These are phyloP conservation scores for Crocuta crocuta DNA, from an alignment of 2,113 vertebrate species.

Conservation along the genomic window DNA sequence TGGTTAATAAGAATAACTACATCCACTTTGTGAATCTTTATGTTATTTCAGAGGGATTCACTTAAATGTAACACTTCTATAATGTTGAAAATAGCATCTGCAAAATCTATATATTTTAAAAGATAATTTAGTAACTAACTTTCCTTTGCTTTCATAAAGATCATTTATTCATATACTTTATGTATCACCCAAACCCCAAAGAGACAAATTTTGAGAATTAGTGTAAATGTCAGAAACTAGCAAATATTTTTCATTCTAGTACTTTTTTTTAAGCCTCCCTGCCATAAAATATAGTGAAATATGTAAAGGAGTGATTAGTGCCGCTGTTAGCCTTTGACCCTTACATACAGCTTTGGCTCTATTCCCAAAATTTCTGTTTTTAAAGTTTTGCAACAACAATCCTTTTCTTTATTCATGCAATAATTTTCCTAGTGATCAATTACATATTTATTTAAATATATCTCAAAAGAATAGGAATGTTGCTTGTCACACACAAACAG, in stretches of 20 bases:
- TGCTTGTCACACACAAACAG: slow-evolving; percentile 69
- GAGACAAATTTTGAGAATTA: slow-evolving; percentile 53
- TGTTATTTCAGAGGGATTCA: not conserved
- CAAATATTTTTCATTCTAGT: slow-evolving; percentile 58
- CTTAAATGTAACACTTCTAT: not conserved
- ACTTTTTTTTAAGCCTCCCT: not conserved
- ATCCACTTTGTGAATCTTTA: not conserved
- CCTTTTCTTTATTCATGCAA: slow-evolving; percentile 68
- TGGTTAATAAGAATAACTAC: not conserved
- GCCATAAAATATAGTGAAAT: slow-evolving; percentile 72
- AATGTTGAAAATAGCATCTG: not conserved
- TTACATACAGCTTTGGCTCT: slow-evolving; percentile 66
- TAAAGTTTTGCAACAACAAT: slow-evolving; percentile 61
- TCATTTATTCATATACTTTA: slow-evolving; percentile 2
- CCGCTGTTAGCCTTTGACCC: slow-evolving; percentile 60
- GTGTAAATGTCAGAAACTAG: slow-evolving; percentile 57
- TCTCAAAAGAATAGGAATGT: slow-evolving; percentile 75
- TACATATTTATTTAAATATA: slow-evolving; percentile 62
- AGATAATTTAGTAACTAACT: slow-evolving; percentile 20
- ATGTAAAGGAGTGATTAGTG: slow-evolving; percentile 58
- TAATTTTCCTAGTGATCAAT: slow-evolving; percentile 69
- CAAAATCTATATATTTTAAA: slow-evolving; percentile 40
- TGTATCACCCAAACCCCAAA: not conserved
- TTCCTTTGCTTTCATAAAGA: slow-evolving; percentile 17
- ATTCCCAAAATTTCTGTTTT: slow-evolving; percentile 71